These are phyloP conservation scores for Dallia pectoralis DNA, from an alignment of 2,797 vertebrate genomes.

Conservation along the genomic window DNA sequence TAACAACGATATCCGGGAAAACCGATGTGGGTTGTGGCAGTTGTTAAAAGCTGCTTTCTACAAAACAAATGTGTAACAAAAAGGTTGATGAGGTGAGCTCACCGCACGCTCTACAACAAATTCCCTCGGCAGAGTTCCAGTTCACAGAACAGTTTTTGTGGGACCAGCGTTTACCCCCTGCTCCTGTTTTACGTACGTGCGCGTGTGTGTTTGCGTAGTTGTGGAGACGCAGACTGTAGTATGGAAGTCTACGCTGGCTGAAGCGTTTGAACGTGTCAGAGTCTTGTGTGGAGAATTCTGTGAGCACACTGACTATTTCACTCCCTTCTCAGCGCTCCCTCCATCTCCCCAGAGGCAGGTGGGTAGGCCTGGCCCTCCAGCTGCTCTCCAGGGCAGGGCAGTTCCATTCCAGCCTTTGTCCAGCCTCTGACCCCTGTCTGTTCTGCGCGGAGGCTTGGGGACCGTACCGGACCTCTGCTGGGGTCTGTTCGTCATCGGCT, in stretches of 20 bases:
- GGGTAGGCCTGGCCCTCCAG: constrained; percentile 20
- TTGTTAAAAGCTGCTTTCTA: too few species aligned
- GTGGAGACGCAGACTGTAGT: constrained; percentile 15
- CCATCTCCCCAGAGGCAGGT: constrained; percentile 11
- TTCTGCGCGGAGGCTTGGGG: constrained; percentile 24
- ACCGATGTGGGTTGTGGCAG: too few species aligned
- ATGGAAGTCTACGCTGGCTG: constrained; percentile 32
- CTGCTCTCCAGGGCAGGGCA: constrained; percentile 41
- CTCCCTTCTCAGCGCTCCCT: constrained; percentile 22
- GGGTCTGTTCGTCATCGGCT: constrained; percentile 43
- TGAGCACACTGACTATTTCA: constrained; percentile 12
- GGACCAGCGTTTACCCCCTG: constrained; percentile 47
- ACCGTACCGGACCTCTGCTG: constrained; percentile 54
- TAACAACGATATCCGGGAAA: too few species aligned
- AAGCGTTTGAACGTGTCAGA: constrained; percentile 30
- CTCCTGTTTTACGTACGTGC: constrained; percentile 42
- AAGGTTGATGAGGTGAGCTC: constrained; percentile 35
- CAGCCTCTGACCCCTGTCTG: constrained; percentile 54
- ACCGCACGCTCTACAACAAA: constrained; percentile 58
- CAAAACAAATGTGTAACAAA: too few species aligned
- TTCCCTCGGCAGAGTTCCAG: constrained; percentile 61
- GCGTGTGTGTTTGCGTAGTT: constrained; percentile 31
- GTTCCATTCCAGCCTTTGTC: constrained; percentile 48
- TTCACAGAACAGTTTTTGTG: constrained; percentile 67
- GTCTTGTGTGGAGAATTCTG: constrained; percentile 1